Conservation (phyloP, 2,797 vertebrate genomes). For the Benthosema pterotum region DNA sequence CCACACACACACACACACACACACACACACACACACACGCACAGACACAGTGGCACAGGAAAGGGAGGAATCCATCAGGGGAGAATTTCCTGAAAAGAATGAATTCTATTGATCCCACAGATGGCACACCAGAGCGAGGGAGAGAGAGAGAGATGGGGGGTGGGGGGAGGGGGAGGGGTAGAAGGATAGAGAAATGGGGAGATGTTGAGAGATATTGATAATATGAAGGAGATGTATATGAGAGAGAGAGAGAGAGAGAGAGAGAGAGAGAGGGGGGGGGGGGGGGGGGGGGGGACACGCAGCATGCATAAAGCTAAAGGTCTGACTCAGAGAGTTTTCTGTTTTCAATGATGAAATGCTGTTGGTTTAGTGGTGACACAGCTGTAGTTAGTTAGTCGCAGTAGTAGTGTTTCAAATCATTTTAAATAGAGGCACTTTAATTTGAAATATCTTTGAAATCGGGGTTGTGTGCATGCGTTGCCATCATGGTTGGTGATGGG, state of each 20-base stretch:
- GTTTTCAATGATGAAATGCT: too few species aligned
- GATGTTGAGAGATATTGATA: conserved; percentile 13
- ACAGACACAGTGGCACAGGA: conserved; percentile 10
- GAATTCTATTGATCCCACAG: conserved; percentile 71
- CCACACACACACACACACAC: conserved; percentile 1
- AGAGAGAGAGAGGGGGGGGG: not conserved
- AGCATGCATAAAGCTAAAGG: too few species aligned
- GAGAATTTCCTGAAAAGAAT: conserved; percentile 65
- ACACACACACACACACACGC: too few species aligned
- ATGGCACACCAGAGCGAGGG: conserved; percentile 42
- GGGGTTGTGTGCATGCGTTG: too few species aligned
- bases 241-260: not conserved
- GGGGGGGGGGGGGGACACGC: too few species aligned
- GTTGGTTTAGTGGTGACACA: too few species aligned
- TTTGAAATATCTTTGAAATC: too few species aligned
- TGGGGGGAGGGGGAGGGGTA: not conserved
- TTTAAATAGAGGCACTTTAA: too few species aligned
- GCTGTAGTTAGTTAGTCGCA: too few species aligned
- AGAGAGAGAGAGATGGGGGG: conserved; percentile 13
- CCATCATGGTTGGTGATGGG: too few species aligned
- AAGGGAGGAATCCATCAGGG: conserved; percentile 57
- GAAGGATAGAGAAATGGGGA: conserved; percentile 25
- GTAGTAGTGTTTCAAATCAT: too few species aligned
- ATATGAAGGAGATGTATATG: conserved; percentile 1
- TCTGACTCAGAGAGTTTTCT: too few species aligned